These are phyloP conservation scores for Minunthozetes semirufus DNA, from an alignment of 2,888 invertebrate genomes.

Conservation along the genomic window DNA sequence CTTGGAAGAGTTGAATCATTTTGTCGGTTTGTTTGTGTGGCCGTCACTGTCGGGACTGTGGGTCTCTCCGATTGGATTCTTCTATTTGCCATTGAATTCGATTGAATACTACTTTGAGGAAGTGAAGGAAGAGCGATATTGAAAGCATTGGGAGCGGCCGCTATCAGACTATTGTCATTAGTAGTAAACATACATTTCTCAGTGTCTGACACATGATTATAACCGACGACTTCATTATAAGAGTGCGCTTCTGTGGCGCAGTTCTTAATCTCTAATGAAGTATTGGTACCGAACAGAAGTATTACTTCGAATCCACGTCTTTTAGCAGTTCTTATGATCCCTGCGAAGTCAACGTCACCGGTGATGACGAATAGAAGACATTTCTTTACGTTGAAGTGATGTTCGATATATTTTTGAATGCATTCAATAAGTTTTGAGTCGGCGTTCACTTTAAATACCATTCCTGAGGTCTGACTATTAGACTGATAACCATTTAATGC, in stretches of 20 bases:
- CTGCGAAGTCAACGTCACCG: constrained; percentile 17
- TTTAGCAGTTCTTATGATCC: neutral
- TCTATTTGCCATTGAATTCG: too few relatives aligned
- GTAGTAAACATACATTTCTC: too few relatives aligned
- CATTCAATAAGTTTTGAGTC: constrained; percentile 11
- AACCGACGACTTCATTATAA: neutral
- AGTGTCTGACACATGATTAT: neutral
- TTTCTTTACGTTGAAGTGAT: neutral
- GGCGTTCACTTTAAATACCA: neutral
- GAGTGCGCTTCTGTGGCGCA: neutral
- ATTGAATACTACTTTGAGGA: too few relatives aligned
- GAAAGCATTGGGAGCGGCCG: too few relatives aligned
- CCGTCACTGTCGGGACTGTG: too few relatives aligned
- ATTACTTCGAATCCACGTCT: neutral
- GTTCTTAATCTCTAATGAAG: neutral
- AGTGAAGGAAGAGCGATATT: too few relatives aligned
- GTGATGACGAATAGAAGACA: neutral
- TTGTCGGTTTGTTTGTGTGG: too few relatives aligned
- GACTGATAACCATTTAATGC: neutral
- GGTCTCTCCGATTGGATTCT: too few relatives aligned
- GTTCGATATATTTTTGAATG: constrained; percentile 6
- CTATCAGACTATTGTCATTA: too few relatives aligned
- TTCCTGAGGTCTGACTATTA: too few relatives aligned
- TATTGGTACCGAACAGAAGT: neutral
- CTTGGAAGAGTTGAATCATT: neutral